Percentiles rank a stretch among this genome's conserved stretches.
phyloP scores from a whole-genome alignment of 2,888 invertebrate species.

The Petrolisthes manimaculis region DNA sequence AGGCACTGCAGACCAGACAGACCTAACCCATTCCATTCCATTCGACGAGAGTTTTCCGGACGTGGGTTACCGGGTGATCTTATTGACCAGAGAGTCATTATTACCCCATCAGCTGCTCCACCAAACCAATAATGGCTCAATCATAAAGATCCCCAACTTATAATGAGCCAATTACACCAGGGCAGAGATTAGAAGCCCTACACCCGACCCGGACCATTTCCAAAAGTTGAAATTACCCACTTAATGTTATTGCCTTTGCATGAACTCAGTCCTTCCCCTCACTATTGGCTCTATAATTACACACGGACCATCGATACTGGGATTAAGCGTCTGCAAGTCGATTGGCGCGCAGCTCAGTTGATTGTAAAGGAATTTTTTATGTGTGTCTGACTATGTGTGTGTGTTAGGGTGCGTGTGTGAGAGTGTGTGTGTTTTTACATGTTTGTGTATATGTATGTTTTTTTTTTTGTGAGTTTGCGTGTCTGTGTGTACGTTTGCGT shows the following conservation, averaged over 20 bases:
- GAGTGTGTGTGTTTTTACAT: too few relatives aligned
- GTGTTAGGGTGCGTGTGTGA: too few relatives aligned
- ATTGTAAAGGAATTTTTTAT: too few relatives aligned
- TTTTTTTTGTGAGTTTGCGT: too few relatives aligned
- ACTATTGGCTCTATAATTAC: constrained; percentile 39
- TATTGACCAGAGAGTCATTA: constrained; percentile 53
- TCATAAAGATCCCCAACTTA: constrained; percentile 58
- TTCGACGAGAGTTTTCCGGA: constrained; percentile 33
- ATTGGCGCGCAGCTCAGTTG: too few relatives aligned
- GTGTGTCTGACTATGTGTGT: too few relatives aligned
- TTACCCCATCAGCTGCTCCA: constrained; percentile 46
- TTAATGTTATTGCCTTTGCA: constrained; percentile 40
- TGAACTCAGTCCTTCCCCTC: constrained; percentile 24
- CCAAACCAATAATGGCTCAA: constrained; percentile 53
- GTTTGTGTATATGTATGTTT: too few relatives aligned
- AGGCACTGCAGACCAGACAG: neutral
- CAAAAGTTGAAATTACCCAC: constrained; percentile 50
- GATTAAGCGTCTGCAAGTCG: neutral
- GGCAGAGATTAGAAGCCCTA: constrained; percentile 42
- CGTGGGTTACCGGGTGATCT: constrained; percentile 41
- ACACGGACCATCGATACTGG: constrained; percentile 13
- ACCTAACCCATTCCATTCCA: neutral
- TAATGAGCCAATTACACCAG: constrained; percentile 52
- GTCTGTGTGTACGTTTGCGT: too few relatives aligned
- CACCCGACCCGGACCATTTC: constrained; percentile 33